A percentile compares a stretch with the other conserved stretches of the same genome.
These are phyloP conservation scores for Cyrtodaria siliqua DNA, from an alignment of 2,888 invertebrate genomes.

Conservation along the genomic window DNA sequence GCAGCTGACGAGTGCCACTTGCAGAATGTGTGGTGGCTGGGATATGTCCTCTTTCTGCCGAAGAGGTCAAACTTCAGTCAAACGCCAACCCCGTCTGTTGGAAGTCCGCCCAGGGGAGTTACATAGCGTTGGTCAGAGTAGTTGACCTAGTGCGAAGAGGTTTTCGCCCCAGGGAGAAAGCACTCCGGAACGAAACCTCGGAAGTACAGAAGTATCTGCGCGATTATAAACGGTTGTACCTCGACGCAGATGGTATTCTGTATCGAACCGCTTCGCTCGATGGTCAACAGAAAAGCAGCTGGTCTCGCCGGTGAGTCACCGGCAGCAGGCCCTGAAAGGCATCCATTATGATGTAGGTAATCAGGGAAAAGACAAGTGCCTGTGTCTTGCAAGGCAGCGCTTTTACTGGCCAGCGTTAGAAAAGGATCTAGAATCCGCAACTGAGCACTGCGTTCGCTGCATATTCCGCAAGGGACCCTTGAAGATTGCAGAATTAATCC, in stretches of 20 bases:
- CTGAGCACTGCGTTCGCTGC: neutral
- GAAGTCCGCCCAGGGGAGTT: neutral
- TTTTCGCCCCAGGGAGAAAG: slow-evolving; percentile 4
- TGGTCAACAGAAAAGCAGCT: slow-evolving; percentile 14
- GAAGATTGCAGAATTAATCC: slow-evolving; percentile 13
- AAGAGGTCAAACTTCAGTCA: neutral
- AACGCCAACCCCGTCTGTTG: neutral
- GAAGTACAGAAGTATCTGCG: slow-evolving; percentile 16
- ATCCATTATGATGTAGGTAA: slow-evolving; percentile 10
- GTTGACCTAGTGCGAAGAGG: slow-evolving; percentile 6
- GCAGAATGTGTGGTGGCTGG: neutral
- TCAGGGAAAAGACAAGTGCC: slow-evolving; percentile 22
- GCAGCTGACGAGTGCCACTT: neutral
- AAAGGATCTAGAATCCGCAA: neutral
- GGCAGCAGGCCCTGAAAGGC: slow-evolving; percentile 6
- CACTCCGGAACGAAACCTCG: neutral
- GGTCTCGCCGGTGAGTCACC: neutral
- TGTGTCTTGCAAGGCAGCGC: slow-evolving; percentile 26
- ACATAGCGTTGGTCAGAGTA: neutral
- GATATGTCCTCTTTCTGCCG: slow-evolving; percentile 10
- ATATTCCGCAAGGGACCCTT: neutral
- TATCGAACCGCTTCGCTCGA: slow-evolving; percentile 10
- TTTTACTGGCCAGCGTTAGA: slow-evolving; percentile 15
- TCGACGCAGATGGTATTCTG: slow-evolving; percentile 2
- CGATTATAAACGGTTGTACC: neutral